Evolutionary conservation across 2,797 vertebrate species (phyloP), one percentile per base, ranked within the genome.

Genomic region (Tinamus major): DNA sequence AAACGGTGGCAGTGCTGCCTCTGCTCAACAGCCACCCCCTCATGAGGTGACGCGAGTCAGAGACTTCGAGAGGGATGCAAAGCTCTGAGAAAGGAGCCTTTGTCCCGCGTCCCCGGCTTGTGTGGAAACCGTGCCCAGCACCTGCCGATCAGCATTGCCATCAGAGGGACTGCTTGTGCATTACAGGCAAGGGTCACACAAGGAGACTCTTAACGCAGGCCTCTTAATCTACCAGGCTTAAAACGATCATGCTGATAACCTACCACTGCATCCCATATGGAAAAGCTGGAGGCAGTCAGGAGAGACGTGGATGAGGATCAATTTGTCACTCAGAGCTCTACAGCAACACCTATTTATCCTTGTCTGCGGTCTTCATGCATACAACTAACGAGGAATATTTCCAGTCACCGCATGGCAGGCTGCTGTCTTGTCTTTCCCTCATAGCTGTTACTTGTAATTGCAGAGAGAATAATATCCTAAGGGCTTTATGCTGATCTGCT

Each of bases 71-170:
- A 88, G 84, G 83, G 90, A 95, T 90, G 85, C 91, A 86, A 85
- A 90, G 84, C 67, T 61, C 84, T 85, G 77, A 96, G 88, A 95
- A 96, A 96, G 87, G 65, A 89, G 87, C 87, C 96, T 97, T 97
- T 97, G 93, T 95, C 94, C 79, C 75, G 79, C 2, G 3, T 58
- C 78, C 92, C 80, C 56, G 72, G 6, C 63, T 74, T 72, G 91
- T 74, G 71, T n/a, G 27, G 84, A 58, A 91, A 79, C 56, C 4
- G 10, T 68, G 79, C 75, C 80, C 35, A 39, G 80, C 85, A 69
- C 75, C 84, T 96, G 82, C 89, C 93, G 94, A 89, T 83, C 64
- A 94, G 69, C 71, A 93, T 65, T 63, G 37, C 18, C 81, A 89
- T 64, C 69, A 76, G 56, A 86, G 63, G 42, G 41, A 21, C 80